These are phyloP conservation scores for Todiramphus chloris DNA, from an alignment of 2,113 vertebrate genomes.

Conservation along the genomic window DNA sequence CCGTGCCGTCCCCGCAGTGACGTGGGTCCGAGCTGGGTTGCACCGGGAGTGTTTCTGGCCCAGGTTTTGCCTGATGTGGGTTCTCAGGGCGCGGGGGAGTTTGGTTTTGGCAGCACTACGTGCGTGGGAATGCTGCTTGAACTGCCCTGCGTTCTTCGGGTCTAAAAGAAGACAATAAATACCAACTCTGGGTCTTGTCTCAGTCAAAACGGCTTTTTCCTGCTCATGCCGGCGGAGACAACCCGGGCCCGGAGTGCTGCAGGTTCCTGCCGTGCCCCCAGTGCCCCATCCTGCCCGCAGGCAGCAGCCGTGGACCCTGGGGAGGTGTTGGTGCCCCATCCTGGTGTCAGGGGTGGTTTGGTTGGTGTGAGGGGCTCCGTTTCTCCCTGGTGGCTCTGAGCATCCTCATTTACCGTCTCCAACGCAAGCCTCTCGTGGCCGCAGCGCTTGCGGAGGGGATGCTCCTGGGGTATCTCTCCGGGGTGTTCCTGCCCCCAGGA, in stretches of 20 bases:
- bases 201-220: conserved; percentile 47
- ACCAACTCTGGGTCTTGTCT: not conserved
- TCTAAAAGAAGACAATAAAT: conserved; percentile 45
- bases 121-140: not conserved
- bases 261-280: fast-evolving
- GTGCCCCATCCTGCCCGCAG: not conserved
- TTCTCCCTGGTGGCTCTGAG: fast-evolving
- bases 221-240: conserved; percentile 36
- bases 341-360: not conserved
- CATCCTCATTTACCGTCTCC: not conserved
- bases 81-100: not conserved
- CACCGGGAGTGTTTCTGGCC: not conserved
- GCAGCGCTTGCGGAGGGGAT: not conserved
- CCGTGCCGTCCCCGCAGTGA: fast-evolving
- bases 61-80: not conserved
- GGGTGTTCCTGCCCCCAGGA: not conserved
- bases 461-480: fast-evolving
- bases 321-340: fast-evolving
- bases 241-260: not conserved
- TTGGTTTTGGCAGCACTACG: not conserved
- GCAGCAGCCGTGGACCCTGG: fast-evolving
- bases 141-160: not conserved
- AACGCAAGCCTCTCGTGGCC: fast-evolving
- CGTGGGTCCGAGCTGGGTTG: not conserved
- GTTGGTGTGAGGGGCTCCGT: not conserved